These are phyloP conservation scores for Erebia aethiops DNA, from an alignment of 2,888 invertebrate genomes.

Conservation along the genomic window DNA sequence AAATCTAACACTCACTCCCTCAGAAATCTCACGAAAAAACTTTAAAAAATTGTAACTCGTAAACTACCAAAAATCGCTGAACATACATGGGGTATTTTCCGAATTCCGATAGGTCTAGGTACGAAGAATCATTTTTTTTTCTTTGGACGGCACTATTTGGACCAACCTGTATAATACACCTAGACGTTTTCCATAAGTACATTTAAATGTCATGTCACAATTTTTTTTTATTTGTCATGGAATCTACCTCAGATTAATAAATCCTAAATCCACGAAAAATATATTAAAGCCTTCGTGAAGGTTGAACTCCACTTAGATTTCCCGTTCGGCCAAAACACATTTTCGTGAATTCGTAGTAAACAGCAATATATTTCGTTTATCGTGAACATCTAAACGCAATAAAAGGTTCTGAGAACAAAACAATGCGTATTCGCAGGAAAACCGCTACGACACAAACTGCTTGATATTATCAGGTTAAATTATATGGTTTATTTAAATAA, in stretches of 20 bases:
- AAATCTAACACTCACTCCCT: too few relatives aligned
- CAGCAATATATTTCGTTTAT: not conserved
- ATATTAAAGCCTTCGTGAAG: not conserved
- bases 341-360: constrained; percentile 9
- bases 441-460: not conserved
- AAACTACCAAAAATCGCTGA: too few relatives aligned
- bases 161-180: not conserved
- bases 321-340: not conserved
- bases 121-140: too few relatives aligned
- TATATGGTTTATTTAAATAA: too few relatives aligned
- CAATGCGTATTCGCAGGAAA: not conserved
- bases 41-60: too few relatives aligned
- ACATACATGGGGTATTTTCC: too few relatives aligned
- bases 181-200: not conserved
- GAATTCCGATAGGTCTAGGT: too few relatives aligned
- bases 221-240: too few relatives aligned
- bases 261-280: not conserved
- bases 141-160: too few relatives aligned
- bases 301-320: not conserved
- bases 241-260: too few relatives aligned
- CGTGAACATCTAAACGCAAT: constrained; percentile 9
- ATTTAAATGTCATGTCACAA: too few relatives aligned
- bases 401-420: constrained; percentile 5
- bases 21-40: too few relatives aligned
- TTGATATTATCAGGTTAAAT: not conserved